Conservation (phyloP, 2,888 invertebrate genomes). For the Lysandra coridon region DNA sequence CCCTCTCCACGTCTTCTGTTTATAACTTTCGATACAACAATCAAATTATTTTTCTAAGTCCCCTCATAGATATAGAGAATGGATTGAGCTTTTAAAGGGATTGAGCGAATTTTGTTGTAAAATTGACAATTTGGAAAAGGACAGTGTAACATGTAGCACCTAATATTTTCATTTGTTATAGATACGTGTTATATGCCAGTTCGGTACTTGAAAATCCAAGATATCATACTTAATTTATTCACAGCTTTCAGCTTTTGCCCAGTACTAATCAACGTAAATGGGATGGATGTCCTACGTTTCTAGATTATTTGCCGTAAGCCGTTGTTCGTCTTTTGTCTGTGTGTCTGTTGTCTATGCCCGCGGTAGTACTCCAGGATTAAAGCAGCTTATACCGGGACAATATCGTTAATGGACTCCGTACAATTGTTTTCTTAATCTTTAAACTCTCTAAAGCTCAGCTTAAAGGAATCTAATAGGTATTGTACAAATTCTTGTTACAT, state of each 20-base stretch:
- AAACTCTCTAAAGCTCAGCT: background rate
- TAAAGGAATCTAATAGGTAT: background rate
- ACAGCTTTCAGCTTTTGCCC: background rate
- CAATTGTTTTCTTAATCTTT: slow-evolving; percentile 14
- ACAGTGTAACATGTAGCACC: too few species aligned
- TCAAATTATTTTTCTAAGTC: slow-evolving; percentile 11
- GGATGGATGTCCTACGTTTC: background rate
- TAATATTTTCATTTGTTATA: too few species aligned
- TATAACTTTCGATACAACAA: background rate
- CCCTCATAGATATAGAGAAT: slow-evolving; percentile 7
- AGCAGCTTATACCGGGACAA: background rate
- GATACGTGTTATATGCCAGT: background rate
- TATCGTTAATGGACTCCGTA: slow-evolving; percentile 10
- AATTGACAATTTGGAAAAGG: background rate
- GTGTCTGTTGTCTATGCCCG: background rate
- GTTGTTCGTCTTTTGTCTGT: background rate
- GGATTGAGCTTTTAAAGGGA: background rate
- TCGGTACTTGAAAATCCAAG: background rate
- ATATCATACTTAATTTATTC: too few species aligned
- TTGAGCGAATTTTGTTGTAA: background rate
- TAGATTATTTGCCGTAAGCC: background rate
- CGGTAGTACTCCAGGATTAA: background rate
- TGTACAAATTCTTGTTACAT: background rate
- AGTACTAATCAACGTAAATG: background rate
- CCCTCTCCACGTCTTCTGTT: background rate